These are phyloP conservation scores for Pheosia tremula DNA, from an alignment of 2,888 invertebrate species.

Conservation along the genomic window DNA sequence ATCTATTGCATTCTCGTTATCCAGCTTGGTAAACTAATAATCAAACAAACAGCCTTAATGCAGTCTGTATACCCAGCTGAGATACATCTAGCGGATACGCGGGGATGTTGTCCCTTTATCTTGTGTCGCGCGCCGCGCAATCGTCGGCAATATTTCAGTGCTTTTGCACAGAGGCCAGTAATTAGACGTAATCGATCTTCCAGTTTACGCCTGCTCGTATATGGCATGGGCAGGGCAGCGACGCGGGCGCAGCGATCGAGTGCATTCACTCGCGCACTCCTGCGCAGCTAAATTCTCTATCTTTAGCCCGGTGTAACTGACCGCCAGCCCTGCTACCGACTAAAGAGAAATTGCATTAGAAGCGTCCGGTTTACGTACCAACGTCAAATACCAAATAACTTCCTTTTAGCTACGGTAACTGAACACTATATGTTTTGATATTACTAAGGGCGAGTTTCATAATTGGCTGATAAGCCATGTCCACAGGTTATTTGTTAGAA, in stretches of 20 bases:
- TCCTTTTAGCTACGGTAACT: slow-evolving; percentile 18
- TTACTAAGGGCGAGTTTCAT: slow-evolving; percentile 3
- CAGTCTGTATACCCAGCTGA: not conserved
- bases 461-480: too few relatives aligned
- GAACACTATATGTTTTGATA: not conserved
- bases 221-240: slow-evolving; percentile 66
- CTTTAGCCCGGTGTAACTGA: slow-evolving; percentile 82
- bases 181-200: slow-evolving; percentile 82
- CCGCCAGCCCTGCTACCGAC: slow-evolving; percentile 66
- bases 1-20: not conserved
- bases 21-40: not conserved
- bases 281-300: slow-evolving; percentile 81
- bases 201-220: slow-evolving; percentile 72
- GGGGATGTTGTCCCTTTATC: slow-evolving; percentile 37
- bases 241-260: slow-evolving; percentile 50
- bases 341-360: slow-evolving; percentile 80
- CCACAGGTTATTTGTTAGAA: too few relatives aligned
- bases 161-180: slow-evolving; percentile 65
- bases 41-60: not conserved
- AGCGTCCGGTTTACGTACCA: slow-evolving; percentile 75
- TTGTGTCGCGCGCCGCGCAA: slow-evolving; percentile 44
- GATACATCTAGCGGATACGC: not conserved
- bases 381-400: slow-evolving; percentile 55
- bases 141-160: slow-evolving; percentile 57
- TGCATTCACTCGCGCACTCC: slow-evolving; percentile 76